A percentile compares a stretch with the other conserved stretches of the same genome.
Conservation (phyloP, 2,797 vertebrate species). For the Bradypodion ventrale region DNA sequence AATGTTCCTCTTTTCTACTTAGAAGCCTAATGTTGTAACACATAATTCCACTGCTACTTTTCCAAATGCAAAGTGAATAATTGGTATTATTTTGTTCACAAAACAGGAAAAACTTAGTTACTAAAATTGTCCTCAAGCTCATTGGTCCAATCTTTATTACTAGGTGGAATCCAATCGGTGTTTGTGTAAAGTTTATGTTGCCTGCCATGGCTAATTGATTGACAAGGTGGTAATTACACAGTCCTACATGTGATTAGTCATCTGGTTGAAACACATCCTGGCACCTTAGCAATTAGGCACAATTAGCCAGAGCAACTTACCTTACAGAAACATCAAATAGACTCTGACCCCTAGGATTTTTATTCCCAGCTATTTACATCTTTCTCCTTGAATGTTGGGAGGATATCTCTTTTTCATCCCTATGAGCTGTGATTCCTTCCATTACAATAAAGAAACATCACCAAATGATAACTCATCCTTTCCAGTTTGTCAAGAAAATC, state of each 20-base stretch:
- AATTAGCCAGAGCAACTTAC: no score
- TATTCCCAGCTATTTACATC: background rate
- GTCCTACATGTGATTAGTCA: no score
- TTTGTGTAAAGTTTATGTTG: no score
- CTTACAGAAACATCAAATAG: no score
- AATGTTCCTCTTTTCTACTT: background rate
- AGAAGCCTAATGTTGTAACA: background rate
- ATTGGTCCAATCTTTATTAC: background rate
- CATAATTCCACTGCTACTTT: no score
- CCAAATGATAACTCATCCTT: background rate
- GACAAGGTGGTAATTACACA: no score
- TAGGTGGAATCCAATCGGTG: background rate
- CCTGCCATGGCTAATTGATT: no score
- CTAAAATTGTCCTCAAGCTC: background rate
- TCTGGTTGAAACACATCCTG: no score
- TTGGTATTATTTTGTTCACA: background rate
- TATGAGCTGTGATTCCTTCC: background rate
- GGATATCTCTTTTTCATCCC: background rate
- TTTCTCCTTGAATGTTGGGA: background rate
- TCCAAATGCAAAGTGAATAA: background rate
- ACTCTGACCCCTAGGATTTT: no score
- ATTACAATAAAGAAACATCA: constrained; percentile 38
- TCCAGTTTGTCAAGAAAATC: background rate
- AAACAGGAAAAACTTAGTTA: background rate
- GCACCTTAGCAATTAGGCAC: no score